Evolutionary conservation across 2,797 vertebrate genomes (phyloP), one percentile per base, ranked within the genome.

Genomic region (Lophius americanus): DNA sequence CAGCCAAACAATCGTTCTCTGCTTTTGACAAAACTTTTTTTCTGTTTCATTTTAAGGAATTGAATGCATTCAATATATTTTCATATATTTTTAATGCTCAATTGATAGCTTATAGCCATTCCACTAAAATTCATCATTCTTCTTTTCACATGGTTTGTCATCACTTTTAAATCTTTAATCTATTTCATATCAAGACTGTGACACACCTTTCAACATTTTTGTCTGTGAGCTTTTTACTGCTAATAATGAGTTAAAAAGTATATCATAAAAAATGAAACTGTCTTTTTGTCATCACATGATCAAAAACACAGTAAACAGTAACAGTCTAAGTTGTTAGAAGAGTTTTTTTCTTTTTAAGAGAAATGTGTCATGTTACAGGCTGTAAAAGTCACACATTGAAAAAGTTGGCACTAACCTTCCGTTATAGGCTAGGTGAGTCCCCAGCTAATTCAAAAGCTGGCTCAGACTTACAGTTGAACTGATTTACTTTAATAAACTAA

Each of bases 201-300:
- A 6, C 52, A 38, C 43, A 43, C 35, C 33, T 60, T 38, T 38
- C 12, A 0, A 50, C 43, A 5, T 35, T 23, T 63, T 61, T 37
- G 12, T 51, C 38, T 58, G 6, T 14, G 11, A 55, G 70, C 39
- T 52, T 44, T 41, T 36, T 55, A 37, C 67, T 83, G 64, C 56
- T 77, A 56, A 10, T 37, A 58, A 14, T n/a, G 11, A 51, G 51
- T 86, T 85, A 64, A 76, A 83, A 77, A 83, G 78, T 67, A 67
- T 64, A 64, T 88, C 88, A 84, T 51, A 70, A 83, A 86, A 86
- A 33, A 51, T 33, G 63, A 72, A 77, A 75, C 70, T 70, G 59
- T 68, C 51, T 58, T 59, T 77, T 41, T 54, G 52, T 44, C 13
- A 35, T 78, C 60, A n/a, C n/a, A 1, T 9, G 13, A 69, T 56